These are phyloP conservation scores for Lethenteron reissneri DNA, from an alignment of 2,113 vertebrate genomes.

Conservation along the genomic window DNA sequence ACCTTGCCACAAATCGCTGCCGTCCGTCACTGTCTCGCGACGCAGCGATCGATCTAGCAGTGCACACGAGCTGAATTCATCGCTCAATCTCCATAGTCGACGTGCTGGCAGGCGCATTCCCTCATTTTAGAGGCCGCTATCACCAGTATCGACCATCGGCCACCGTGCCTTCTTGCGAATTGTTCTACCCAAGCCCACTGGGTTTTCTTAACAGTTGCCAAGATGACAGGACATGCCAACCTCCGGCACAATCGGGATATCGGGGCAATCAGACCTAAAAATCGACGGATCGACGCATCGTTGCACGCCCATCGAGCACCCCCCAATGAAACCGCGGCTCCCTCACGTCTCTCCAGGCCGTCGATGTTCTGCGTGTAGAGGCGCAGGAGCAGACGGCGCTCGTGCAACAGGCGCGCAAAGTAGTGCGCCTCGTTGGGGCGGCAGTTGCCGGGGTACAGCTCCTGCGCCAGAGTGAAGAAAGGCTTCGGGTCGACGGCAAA, in stretches of 20 bases:
- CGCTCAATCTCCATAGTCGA: no score
- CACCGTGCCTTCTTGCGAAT: no score
- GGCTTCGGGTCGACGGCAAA: constrained; percentile 26
- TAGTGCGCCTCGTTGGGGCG: constrained; percentile 24
- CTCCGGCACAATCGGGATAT: constrained; percentile 20
- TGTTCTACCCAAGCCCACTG: no score
- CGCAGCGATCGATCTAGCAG: no score
- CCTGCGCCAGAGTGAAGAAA: constrained; percentile 33
- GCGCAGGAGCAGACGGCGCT: constrained; percentile 33
- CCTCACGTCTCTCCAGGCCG: constrained; percentile 33
- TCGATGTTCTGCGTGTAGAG: constrained; percentile 49
- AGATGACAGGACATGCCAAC: constrained; percentile 11
- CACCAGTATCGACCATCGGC: no score
- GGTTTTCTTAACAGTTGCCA: no score
- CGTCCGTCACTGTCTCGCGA: no score
- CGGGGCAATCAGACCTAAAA: constrained; percentile 15
- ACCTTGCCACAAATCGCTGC: no score
- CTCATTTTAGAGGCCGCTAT: no score
- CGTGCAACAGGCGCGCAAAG: constrained; percentile 27
- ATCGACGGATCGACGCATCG: constrained; percentile 16
- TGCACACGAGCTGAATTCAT: no score
- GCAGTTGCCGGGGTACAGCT: constrained; percentile 28
- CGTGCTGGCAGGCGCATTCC: no score
- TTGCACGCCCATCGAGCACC: constrained; percentile 14
- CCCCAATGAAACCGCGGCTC: constrained; percentile 14